Evolutionary conservation across 2,113 vertebrate species (phyloP).

Genomic region (Stictonetta naevosa): DNA sequence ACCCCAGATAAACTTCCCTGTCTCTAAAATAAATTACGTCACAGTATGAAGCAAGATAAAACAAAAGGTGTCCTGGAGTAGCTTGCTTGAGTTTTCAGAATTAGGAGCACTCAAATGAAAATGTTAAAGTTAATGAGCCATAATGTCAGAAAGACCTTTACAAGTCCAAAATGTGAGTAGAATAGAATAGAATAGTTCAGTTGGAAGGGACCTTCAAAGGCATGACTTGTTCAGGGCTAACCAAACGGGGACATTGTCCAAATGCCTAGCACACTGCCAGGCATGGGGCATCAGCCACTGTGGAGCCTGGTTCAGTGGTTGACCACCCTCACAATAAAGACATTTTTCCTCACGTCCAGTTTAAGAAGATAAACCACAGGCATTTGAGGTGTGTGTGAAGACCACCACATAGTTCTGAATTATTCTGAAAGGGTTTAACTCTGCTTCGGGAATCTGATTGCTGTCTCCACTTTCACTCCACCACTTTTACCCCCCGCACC

Average conservation of each 20-base stretch:
- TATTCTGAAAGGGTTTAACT: neutral
- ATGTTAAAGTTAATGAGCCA: neutral
- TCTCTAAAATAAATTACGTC: constrained; percentile 1
- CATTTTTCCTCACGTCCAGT: too few relatives aligned
- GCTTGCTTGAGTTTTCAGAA: neutral
- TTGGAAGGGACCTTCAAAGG: too few relatives aligned
- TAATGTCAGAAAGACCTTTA: neutral
- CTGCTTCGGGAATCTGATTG: neutral
- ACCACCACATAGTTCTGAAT: neutral
- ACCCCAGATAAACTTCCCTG: constrained; percentile 19
- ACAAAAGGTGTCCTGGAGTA: neutral
- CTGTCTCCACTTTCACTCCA: neutral
- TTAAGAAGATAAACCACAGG: neutral
- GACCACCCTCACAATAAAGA: too few relatives aligned
- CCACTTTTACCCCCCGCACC: neutral
- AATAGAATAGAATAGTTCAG: too few relatives aligned
- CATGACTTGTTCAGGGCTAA: too few relatives aligned
- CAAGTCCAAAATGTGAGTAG: neutral
- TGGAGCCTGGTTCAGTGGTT: too few relatives aligned
- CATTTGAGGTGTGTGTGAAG: neutral
- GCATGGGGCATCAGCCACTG: too few relatives aligned
- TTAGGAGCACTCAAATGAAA: neutral
- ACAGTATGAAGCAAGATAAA: neutral
- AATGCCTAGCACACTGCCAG: too few relatives aligned
- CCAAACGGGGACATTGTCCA: too few relatives aligned